Conservation (phyloP, 35 echinoderm and acorn worm species). For the Apostichopus californicus region DNA sequence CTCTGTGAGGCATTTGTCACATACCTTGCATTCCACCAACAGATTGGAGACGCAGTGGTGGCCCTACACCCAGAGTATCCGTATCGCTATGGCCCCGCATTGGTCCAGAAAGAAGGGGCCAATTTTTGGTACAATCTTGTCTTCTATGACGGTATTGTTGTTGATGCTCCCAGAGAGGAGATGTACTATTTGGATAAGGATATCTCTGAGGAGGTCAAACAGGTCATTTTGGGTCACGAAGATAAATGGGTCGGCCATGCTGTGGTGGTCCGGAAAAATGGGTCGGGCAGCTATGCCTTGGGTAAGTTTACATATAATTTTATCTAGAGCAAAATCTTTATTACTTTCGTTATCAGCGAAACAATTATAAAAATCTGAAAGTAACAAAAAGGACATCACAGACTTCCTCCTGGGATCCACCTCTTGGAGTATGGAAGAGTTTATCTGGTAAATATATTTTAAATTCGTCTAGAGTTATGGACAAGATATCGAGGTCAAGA, state of each 20-base stretch:
- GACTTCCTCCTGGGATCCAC: too few relatives aligned
- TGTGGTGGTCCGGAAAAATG: slow-evolving; percentile 81
- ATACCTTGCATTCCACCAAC: not conserved
- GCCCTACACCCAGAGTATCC: slow-evolving; percentile 85
- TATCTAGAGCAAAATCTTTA: too few relatives aligned
- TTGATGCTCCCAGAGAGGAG: slow-evolving; percentile 88
- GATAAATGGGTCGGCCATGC: slow-evolving; percentile 80
- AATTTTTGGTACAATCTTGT: slow-evolving; percentile 88
- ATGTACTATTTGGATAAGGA: slow-evolving; percentile 68
- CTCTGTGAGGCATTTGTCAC: too few relatives aligned
- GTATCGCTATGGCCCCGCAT: slow-evolving; percentile 78
- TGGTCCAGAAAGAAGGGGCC: slow-evolving; percentile 55
- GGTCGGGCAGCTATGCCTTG: slow-evolving; percentile 72
- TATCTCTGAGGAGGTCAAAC: slow-evolving; percentile 56
- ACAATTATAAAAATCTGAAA: too few relatives aligned
- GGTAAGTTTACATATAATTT: slow-evolving; percentile 49
- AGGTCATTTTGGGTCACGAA: slow-evolving; percentile 72
- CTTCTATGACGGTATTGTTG: slow-evolving; percentile 82
- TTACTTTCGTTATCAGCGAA: too few relatives aligned
- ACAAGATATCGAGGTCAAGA: too few relatives aligned
- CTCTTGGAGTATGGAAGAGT: too few relatives aligned
- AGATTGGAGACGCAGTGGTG: slow-evolving; percentile 76
- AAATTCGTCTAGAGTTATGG: too few relatives aligned
- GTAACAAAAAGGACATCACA: too few relatives aligned
- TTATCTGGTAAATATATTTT: too few relatives aligned